A percentile compares a stretch with the other conserved stretches of the same genome.
Evolutionary conservation across 2,888 invertebrate species (phyloP).

Genomic region (Drosophila ustulata): DNA sequence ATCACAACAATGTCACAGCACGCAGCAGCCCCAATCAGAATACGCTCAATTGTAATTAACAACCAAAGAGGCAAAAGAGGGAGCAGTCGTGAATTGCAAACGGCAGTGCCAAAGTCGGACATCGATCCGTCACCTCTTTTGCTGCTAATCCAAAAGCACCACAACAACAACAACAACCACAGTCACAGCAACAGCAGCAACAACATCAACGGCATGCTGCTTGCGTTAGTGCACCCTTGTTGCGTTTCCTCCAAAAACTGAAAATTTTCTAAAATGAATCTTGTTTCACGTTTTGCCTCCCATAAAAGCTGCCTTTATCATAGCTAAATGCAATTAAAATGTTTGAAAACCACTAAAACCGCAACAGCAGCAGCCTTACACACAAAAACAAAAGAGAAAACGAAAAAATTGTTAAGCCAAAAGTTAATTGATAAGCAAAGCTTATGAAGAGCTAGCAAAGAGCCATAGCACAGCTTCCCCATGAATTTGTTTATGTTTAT

Average conservation of each 20-base stretch:
- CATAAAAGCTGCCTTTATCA: slow-evolving; percentile 47
- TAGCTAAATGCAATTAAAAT: slow-evolving; percentile 17
- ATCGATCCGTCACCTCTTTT: slow-evolving; percentile 74
- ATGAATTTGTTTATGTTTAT: slow-evolving; percentile 67
- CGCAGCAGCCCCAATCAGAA: slow-evolving; percentile 68
- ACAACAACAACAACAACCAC: slow-evolving; percentile 42
- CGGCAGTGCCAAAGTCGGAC: slow-evolving; percentile 45
- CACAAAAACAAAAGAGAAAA: slow-evolving; percentile 1
- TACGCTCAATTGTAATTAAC: slow-evolving; percentile 81
- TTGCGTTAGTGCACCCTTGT: slow-evolving; percentile 68
- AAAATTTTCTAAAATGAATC: slow-evolving; percentile 68
- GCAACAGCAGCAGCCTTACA: slow-evolving; percentile 71
- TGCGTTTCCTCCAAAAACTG: slow-evolving; percentile 71
- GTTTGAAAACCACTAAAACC: slow-evolving; percentile 25
- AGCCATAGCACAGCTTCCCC: slow-evolving; percentile 71
- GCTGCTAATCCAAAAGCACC: slow-evolving; percentile 74
- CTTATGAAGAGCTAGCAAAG: slow-evolving; percentile 64
- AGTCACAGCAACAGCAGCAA: slow-evolving; percentile 34
- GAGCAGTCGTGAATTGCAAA: slow-evolving; percentile 78
- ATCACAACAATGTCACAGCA: slow-evolving; percentile 71
- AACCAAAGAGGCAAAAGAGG: slow-evolving; percentile 84
- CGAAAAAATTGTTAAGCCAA: slow-evolving; percentile 71
- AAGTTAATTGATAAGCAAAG: slow-evolving; percentile 78
- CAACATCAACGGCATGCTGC: slow-evolving; percentile 40
- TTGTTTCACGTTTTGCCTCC: slow-evolving; percentile 50